Percentiles rank a stretch among this genome's conserved stretches.
These are phyloP conservation scores for Hemiscyllium ocellatum DNA, from an alignment of 2,113 vertebrate species.

Conservation along the genomic window DNA sequence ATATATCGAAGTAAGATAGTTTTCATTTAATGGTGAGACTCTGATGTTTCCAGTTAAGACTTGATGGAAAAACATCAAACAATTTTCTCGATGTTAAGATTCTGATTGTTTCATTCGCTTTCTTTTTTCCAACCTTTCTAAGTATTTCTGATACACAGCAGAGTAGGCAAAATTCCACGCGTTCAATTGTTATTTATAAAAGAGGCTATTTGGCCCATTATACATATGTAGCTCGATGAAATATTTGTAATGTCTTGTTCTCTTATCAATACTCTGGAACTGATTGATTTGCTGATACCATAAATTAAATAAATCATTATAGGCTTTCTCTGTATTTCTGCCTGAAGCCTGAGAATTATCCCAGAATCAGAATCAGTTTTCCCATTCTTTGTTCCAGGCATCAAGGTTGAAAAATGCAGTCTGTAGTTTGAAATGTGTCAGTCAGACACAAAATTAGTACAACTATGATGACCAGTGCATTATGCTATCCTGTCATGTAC, in stretches of 20 bases:
- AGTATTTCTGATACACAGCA: no score
- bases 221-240: neutral
- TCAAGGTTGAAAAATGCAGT: neutral
- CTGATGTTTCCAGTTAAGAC: no score
- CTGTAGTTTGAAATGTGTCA: neutral
- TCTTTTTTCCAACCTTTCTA: no score
- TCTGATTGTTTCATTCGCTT: no score
- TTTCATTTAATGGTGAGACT: no score
- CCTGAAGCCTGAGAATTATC: neutral
- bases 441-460: neutral
- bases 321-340: neutral
- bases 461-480: neutral
- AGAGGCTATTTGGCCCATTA: neutral
- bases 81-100: no score
- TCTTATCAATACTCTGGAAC: neutral
- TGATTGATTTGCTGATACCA: neutral
- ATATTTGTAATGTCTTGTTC: neutral
- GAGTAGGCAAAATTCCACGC: no score
- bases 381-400: neutral
- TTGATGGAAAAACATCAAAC: no score
- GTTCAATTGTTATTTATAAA: no score
- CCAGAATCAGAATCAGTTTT: neutral
- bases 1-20: no score
- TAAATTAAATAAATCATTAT: neutral
- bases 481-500: neutral